Evolutionary conservation across 2,797 vertebrate species (phyloP).

Genomic region (Tokudaia tokunoshimensis): DNA sequence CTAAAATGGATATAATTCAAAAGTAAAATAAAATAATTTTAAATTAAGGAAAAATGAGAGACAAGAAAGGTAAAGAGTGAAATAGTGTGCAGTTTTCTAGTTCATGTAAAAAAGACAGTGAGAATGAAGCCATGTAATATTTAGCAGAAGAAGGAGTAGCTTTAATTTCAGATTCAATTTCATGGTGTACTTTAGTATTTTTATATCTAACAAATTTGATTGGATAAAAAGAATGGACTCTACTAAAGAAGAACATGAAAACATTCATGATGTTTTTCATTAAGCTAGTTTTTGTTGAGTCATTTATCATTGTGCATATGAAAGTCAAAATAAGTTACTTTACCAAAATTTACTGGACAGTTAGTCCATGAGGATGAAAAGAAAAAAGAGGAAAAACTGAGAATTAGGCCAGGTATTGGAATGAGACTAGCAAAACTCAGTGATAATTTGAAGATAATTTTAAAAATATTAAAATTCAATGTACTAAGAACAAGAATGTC

Average conservation of each 20-base stretch:
- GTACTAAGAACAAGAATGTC: background rate
- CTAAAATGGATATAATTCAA: background rate
- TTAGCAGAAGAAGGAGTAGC: background rate
- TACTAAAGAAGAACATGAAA: background rate
- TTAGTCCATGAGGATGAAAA: background rate
- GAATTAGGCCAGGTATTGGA: background rate
- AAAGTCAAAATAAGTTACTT: background rate
- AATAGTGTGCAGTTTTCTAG: background rate
- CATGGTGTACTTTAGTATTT: background rate
- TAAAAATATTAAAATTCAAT: background rate
- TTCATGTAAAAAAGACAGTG: background rate
- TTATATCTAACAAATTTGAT: background rate
- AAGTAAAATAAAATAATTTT: background rate
- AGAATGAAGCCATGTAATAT: background rate
- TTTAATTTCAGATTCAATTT: background rate
- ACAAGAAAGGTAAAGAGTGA: background rate
- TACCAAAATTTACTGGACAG: background rate
- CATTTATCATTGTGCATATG: background rate
- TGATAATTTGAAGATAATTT: background rate
- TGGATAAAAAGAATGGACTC: background rate
- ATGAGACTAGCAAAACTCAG: background rate
- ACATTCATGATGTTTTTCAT: background rate
- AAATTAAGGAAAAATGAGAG: background rate
- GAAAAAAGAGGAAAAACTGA: background rate
- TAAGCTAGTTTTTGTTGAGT: background rate